phyloP scores from a whole-genome alignment of 2,888 invertebrate species.

The Zaprionus lineosus region DNA sequence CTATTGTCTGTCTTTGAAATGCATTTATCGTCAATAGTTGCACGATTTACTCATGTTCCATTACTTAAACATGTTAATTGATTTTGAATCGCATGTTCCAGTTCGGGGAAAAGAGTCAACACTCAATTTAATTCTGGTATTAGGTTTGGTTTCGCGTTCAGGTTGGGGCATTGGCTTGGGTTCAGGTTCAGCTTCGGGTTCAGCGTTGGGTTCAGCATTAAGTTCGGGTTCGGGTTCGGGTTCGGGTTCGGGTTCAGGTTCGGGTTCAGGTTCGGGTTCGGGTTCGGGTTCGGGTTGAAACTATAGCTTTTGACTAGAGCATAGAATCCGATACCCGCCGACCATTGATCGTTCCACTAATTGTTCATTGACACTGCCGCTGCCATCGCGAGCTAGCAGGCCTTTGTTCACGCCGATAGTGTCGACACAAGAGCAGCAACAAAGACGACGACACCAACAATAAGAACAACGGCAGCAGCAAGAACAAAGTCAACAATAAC shows the following conservation, averaged over 20 bases:
- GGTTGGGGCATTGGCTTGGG: constrained; percentile 1
- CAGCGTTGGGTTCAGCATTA: no score
- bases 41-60: constrained; percentile 50
- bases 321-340: constrained; percentile 23
- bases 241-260: constrained; percentile 1
- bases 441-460: constrained; percentile 2
- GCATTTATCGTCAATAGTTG: constrained; percentile 43
- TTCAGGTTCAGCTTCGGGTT: no score
- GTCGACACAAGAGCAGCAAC: constrained; percentile 20
- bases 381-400: constrained; percentile 35
- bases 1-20: no score
- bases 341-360: constrained; percentile 74
- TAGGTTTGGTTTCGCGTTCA: no score
- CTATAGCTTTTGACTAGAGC: constrained; percentile 3
- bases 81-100: constrained; percentile 69
- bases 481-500: constrained; percentile 7
- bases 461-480: constrained; percentile 17
- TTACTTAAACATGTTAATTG: constrained; percentile 71
- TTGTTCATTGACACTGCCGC: constrained; percentile 66
- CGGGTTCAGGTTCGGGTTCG: constrained; percentile 8
- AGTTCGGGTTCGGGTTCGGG: constrained; percentile 8
- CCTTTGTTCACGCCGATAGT: constrained; percentile 73
- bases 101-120: constrained; percentile 65
- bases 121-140: no score
- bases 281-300: constrained; percentile 1